Conservation (phyloP, 2,888 invertebrate species). For the Spisula solida region DNA sequence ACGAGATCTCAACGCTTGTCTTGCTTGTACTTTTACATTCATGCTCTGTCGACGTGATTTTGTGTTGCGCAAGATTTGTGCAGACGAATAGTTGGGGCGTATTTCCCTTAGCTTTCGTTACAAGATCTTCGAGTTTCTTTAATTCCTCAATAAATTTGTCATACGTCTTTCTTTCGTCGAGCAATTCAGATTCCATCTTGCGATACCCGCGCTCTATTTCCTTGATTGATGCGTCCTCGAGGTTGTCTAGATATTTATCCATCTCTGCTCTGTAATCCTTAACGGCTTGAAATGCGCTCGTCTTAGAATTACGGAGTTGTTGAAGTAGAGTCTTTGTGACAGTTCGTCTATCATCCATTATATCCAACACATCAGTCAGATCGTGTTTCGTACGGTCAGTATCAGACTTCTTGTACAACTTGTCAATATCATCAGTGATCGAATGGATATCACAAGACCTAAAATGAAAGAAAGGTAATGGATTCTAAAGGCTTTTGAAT, state of each 20-base stretch:
- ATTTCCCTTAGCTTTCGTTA: not conserved
- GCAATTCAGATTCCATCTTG: not conserved
- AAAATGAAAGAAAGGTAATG: not conserved
- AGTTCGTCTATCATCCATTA: not conserved
- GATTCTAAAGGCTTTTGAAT: too few species aligned
- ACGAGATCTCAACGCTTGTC: not conserved
- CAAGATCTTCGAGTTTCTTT: not conserved
- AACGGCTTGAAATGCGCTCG: not conserved
- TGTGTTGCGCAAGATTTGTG: not conserved
- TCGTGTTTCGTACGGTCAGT: not conserved
- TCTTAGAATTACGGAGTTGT: not conserved
- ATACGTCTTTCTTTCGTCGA: not conserved
- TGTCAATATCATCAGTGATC: not conserved
- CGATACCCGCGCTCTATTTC: not conserved
- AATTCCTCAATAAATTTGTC: not conserved
- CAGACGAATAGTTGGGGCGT: not conserved
- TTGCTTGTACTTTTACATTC: not conserved
- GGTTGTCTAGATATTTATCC: not conserved
- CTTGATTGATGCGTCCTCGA: not conserved
- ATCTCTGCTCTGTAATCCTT: not conserved
- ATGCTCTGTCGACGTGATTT: not conserved
- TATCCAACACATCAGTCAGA: not conserved
- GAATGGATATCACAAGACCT: not conserved
- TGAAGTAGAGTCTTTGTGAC: not conserved
- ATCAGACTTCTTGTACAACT: not conserved